phyloP scores from a whole-genome alignment of 2,113 vertebrate species.

The Mionectes macconnelli region DNA sequence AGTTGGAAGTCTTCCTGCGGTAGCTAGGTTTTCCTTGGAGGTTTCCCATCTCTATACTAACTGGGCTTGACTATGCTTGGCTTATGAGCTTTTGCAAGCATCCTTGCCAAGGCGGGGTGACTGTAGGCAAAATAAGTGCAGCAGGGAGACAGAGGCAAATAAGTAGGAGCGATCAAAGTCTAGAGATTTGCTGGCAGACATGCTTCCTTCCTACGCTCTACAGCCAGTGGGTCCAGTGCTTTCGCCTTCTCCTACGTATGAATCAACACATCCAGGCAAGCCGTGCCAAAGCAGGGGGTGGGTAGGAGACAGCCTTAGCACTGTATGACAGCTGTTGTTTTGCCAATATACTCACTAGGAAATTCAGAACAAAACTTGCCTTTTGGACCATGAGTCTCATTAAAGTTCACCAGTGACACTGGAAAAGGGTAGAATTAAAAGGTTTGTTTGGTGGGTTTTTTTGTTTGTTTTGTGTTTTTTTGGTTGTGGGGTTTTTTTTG shows the following conservation, averaged over 20 bases:
- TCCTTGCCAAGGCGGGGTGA: constrained; percentile 53
- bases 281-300: constrained; percentile 31
- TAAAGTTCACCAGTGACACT: neutral
- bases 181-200: constrained; percentile 55
- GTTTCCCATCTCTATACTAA: constrained; percentile 55
- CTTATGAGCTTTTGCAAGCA: constrained; percentile 39
- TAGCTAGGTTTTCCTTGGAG: constrained; percentile 67
- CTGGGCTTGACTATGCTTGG: constrained; percentile 50
- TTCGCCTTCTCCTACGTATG: constrained; percentile 43
- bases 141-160: constrained; percentile 54
- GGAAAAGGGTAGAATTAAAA: neutral
- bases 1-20: constrained; percentile 33
- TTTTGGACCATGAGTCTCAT: neutral
- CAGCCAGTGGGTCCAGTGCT: constrained; percentile 56
- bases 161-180: constrained; percentile 62
- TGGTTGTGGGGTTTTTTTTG: neutral
- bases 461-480: too few relatives aligned
- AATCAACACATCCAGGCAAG: constrained; percentile 38
- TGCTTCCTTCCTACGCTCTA: constrained; percentile 43
- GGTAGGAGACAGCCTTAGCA: constrained; percentile 32
- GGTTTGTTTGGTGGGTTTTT: too few relatives aligned
- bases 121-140: constrained; percentile 61
- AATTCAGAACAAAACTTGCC: constrained; percentile 3
- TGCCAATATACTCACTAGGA: constrained; percentile 22
- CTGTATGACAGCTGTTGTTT: constrained; percentile 42